A percentile compares a stretch with the other conserved stretches of the same genome.
Conservation (phyloP, 2,113 vertebrate genomes). For the Calyptommatus sinebrachiatus region DNA sequence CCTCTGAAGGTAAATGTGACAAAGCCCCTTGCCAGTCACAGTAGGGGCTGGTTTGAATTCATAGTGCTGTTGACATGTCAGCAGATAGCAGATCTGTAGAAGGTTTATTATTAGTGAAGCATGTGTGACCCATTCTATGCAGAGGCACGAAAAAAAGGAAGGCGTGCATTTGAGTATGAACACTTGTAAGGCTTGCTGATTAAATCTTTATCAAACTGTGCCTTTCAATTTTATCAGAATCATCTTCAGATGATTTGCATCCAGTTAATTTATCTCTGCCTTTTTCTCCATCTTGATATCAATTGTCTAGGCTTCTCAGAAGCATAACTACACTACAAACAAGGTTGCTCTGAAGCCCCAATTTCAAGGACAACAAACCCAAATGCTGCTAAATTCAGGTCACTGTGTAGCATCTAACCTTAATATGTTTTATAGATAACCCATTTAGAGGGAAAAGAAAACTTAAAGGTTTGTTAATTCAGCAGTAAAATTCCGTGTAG, state of each 20-base stretch:
- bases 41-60: too few species aligned
- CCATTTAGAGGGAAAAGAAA: constrained; percentile 41
- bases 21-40: too few species aligned
- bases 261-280: not conserved
- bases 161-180: constrained; percentile 16
- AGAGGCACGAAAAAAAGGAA: not conserved
- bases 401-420: constrained; percentile 43
- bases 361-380: constrained; percentile 40
- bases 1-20: too few species aligned
- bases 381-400: constrained; percentile 3
- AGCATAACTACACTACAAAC: constrained; percentile 26
- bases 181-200: constrained; percentile 9
- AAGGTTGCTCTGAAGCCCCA: not conserved
- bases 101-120: constrained; percentile 2
- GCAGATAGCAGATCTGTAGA: not conserved
- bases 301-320: not conserved
- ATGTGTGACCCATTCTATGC: not conserved
- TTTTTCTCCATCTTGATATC: constrained; percentile 23
- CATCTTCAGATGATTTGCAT: constrained; percentile 32
- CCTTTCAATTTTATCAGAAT: constrained; percentile 25
- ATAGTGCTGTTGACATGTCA: not conserved
- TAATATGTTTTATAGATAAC: constrained; percentile 43
- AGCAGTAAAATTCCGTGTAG: constrained; percentile 26
- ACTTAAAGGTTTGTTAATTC: constrained; percentile 29
- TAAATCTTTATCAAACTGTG: constrained; percentile 32